Evolutionary conservation across 2,797 vertebrate species (phyloP).

Genomic region (Cheirogaleus major): DNA sequence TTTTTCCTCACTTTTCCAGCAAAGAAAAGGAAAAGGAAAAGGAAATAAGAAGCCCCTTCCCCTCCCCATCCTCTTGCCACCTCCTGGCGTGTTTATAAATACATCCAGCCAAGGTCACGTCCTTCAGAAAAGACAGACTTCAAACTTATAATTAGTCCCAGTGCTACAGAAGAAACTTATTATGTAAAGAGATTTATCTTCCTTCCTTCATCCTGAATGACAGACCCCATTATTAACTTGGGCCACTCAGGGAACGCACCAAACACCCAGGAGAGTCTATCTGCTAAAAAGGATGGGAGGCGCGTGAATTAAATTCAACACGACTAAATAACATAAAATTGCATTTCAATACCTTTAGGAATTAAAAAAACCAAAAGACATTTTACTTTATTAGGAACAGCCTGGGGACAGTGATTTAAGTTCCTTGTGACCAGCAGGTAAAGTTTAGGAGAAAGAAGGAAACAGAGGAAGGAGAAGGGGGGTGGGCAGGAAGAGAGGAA

Average conservation of each 20-base stretch:
- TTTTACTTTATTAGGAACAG: background rate
- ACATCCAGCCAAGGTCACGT: background rate
- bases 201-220: fast-evolving
- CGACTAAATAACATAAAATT: background rate
- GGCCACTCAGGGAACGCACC: background rate
- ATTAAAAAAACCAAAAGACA: background rate
- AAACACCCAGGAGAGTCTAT: background rate
- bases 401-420: background rate
- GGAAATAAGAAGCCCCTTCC: fast-evolving
- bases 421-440: background rate
- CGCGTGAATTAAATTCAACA: background rate
- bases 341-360: background rate
- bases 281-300: background rate
- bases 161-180: background rate
- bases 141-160: background rate
- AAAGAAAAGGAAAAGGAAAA: background rate
- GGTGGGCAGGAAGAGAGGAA: background rate
- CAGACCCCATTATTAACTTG: background rate
- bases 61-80: background rate
- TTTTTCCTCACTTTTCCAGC: background rate
- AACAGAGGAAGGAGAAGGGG: background rate
- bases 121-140: background rate
- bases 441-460: background rate
- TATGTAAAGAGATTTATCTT: too few relatives aligned
- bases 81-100: background rate